phyloP scores from a whole-genome alignment of 2,888 invertebrate genomes.

The Dioctria linearis region DNA sequence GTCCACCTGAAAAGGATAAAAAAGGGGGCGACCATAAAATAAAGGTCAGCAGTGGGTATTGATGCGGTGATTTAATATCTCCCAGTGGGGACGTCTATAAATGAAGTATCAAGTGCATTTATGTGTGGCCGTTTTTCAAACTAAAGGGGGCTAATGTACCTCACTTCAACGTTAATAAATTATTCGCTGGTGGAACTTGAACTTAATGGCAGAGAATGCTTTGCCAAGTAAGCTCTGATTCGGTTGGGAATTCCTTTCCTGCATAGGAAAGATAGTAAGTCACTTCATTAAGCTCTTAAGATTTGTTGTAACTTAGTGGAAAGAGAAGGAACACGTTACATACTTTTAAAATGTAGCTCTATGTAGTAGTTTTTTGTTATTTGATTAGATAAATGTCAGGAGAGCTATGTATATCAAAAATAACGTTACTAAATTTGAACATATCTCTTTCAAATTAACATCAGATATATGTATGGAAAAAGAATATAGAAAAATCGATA shows the following conservation, averaged over 20 bases:
- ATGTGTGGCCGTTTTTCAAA: slow-evolving; percentile 58
- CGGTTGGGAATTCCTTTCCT: neutral
- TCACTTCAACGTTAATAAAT: slow-evolving; percentile 55
- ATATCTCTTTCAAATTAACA: too few relatives aligned
- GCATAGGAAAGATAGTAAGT: too few relatives aligned
- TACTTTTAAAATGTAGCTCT: too few relatives aligned
- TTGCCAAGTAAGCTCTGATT: slow-evolving; percentile 31
- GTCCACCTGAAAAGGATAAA: slow-evolving; percentile 42
- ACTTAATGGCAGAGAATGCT: neutral
- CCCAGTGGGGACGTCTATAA: slow-evolving; percentile 58
- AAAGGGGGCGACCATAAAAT: slow-evolving; percentile 56
- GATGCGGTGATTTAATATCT: slow-evolving; percentile 60
- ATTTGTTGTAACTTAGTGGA: too few relatives aligned
- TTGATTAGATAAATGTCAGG: too few relatives aligned
- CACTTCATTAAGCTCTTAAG: too few relatives aligned
- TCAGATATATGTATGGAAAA: too few relatives aligned
- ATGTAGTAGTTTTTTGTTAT: too few relatives aligned
- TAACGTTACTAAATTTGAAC: too few relatives aligned
- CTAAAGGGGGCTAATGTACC: slow-evolving; percentile 53
- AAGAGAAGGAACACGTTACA: too few relatives aligned
- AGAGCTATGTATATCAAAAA: too few relatives aligned
- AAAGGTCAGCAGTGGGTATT: slow-evolving; percentile 58
- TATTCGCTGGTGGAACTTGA: slow-evolving; percentile 44
- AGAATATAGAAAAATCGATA: too few relatives aligned
- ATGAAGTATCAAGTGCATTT: slow-evolving; percentile 60